Base-by-base conservation (phyloP, 2,888 invertebrate genomes). In the Allolobophora icterica region DNA sequence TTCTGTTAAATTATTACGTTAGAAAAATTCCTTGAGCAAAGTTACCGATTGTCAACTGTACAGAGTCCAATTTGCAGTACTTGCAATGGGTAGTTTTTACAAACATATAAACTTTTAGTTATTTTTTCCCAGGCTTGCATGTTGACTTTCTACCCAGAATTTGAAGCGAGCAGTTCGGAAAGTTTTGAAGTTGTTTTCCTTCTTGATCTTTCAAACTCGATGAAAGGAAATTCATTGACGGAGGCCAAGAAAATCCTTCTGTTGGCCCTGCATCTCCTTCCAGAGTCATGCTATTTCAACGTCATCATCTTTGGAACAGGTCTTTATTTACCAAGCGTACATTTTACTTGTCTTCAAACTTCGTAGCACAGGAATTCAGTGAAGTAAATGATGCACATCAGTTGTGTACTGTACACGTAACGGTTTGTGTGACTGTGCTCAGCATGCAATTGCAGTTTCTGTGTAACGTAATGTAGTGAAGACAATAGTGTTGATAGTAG, bases 91-190 rank as follows among this genome's bases (percentile, higher is more conserved):
- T 2, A 52, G 21, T 52, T 52, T 52, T 52, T 52, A 24, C 1
- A 52, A 52, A 24, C 24, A 6, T 52, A 24, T 8, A 24, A 24
- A 52, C 24, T 52, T 13, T 71, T 71, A 21, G 21, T 52, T 52
- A 21, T 91, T 34, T n/a, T 34, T 34, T 93, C 93, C 24, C 92
- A 95, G 95, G 95, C 95, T 0, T 95, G 95, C 93, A 95, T 95
- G 95, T 92, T 96, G 93, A 94, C 95, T 42, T 95, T 96, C 93
- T 95, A 95, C 93, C 96, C 96, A 0, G 95, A 95, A 93, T 96
- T 96, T 94, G 95, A 95, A 91, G 93, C 94, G 0, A 92, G 92
- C 87, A 93, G 94, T 90, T 92, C 94, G 40, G 93, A 91, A 91
- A 94, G 93, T 91, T 94, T 93, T 89, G 94, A 93, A 90, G 93